Base-by-base conservation (phyloP, 2,888 invertebrate species). In the Tineola bisselliella region DNA sequence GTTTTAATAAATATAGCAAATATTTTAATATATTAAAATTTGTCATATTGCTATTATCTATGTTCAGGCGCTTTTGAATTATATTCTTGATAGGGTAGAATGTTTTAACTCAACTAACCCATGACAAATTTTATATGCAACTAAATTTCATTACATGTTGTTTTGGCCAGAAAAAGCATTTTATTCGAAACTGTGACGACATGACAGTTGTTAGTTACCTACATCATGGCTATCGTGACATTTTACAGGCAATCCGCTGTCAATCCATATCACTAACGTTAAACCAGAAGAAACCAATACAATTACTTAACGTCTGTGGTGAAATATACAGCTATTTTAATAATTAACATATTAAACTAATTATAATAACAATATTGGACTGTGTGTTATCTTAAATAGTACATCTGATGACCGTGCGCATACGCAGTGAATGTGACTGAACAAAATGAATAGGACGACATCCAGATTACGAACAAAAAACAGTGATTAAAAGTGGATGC, bases 401-500 rank as follows among this genome's bases (percentile, higher is more conserved):
- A 6, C 25, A 25, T 4, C 11, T 6, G 38, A 38, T 10, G 25
- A 38, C 38, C n/a, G 38, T 38, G 38, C 38, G 38, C 38, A 10
- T 38, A 38, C 38, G 38, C 38, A 48, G 48, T 48, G 48, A 15
- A 48, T 48, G 48, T 48, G 15, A 15, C 10, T 48, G 17, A 48
- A 54, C 54, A 25, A 54, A 25, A 54, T 54, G 54, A 3, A 25
- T 54, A 54, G 54, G 54, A 54, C 54, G 54, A 54, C 8, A 54
- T 25, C 12, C 18, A 12, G 11, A 12, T 54, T 54, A 25, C 54
- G 54, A 25, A 54, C 54, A 54, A 12, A 54, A 54, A 54, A 54
- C 25, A 54, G 54, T 54, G 54, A 8, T 54, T 25, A 25, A 54
- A 54, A 54, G 54, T 54, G 54, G n/a, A 54, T 19, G 54, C 54